Evolutionary conservation across 35 echinoderm and acorn worm genomes (phyloP).

Genomic region (Heliocidaris tuberculata): DNA sequence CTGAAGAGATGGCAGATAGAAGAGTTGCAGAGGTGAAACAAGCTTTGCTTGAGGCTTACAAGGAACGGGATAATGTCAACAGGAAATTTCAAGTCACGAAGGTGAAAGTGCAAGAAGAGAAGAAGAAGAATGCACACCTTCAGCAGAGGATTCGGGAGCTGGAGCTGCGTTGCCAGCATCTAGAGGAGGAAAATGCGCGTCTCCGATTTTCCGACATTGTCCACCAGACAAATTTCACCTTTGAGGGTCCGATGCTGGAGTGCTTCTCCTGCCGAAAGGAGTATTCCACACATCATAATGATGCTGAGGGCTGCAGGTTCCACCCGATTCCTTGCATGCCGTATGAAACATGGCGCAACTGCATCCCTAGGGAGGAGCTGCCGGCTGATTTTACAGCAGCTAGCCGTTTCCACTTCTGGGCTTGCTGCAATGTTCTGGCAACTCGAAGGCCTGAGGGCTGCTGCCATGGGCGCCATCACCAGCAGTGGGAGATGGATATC

Average conservation of each 20-base stretch:
- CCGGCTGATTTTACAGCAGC: neutral
- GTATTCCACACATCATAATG: neutral
- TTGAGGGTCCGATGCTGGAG: neutral
- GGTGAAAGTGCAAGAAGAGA: slow-evolving; percentile 22
- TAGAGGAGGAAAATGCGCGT: neutral
- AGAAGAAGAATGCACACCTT: neutral
- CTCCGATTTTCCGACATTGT: neutral
- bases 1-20: neutral
- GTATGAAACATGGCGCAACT: slow-evolving; percentile 50
- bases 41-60: neutral
- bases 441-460: slow-evolving; percentile 57
- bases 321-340: slow-evolving; percentile 68
- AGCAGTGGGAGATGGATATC: slow-evolving; percentile 60
- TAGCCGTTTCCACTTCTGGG: slow-evolving; percentile 53
- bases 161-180: neutral
- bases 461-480: slow-evolving; percentile 53
- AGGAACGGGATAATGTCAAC: neutral
- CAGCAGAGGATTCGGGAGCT: neutral
- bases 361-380: neutral
- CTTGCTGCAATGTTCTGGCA: slow-evolving; percentile 62
- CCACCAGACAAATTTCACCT: slow-evolving; percentile 11
- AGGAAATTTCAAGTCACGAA: neutral
- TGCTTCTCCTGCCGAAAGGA: slow-evolving; percentile 42
- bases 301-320: slow-evolving; percentile 34
- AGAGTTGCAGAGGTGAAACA: neutral